Evolutionary conservation across 2,888 invertebrate species (phyloP).

Genomic region (Callimorpha dominula): DNA sequence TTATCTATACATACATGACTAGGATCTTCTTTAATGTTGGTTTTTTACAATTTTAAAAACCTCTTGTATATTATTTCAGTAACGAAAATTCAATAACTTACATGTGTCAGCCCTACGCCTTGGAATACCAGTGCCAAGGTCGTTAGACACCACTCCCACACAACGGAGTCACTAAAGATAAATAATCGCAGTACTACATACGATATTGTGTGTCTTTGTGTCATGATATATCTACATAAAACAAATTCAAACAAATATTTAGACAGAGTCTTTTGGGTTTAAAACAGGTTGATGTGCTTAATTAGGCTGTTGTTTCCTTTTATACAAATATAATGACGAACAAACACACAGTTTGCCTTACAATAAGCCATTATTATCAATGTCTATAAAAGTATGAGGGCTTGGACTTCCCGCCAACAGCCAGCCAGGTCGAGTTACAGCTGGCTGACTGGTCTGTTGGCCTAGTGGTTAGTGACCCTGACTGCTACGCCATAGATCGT

Average conservation of each 20-base stretch:
- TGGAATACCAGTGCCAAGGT: slow-evolving; percentile 32
- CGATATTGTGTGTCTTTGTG: slow-evolving; percentile 8
- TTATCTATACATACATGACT: too few relatives aligned
- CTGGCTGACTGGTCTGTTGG: too few relatives aligned
- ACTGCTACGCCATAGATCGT: too few relatives aligned
- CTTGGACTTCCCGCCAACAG: too few relatives aligned
- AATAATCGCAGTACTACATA: neutral
- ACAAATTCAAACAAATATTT: too few relatives aligned
- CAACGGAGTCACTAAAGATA: slow-evolving; percentile 8
- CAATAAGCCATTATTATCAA: neutral
- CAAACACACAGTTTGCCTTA: neutral
- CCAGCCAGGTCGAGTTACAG: too few relatives aligned
- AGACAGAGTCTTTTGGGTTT: neutral
- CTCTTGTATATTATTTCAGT: too few relatives aligned
- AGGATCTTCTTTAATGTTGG: too few relatives aligned
- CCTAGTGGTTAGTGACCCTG: too few relatives aligned
- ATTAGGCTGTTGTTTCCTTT: neutral
- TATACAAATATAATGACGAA: neutral
- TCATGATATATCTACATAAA: slow-evolving; percentile 4
- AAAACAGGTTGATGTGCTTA: neutral
- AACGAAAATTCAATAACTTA: neutral
- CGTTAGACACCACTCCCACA: slow-evolving; percentile 36
- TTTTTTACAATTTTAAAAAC: too few relatives aligned
- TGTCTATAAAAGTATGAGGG: too few relatives aligned
- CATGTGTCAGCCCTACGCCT: slow-evolving; percentile 1